Conservation (phyloP, 2,888 invertebrate genomes). For the Lithophane socia region DNA sequence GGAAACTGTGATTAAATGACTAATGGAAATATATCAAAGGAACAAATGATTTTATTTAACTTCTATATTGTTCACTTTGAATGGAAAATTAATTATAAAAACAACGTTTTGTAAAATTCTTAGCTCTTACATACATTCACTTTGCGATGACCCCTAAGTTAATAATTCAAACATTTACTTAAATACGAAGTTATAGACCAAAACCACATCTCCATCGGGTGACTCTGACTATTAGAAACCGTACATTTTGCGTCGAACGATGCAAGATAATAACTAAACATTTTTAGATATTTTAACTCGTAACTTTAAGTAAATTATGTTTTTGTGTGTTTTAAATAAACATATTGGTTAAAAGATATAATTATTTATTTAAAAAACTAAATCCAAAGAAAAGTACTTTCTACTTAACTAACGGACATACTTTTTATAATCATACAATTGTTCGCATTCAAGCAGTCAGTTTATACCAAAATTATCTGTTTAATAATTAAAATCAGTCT, state of each 20-base stretch:
- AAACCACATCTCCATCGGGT: constrained; percentile 18
- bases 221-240: constrained; percentile 6
- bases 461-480: neutral
- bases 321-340: neutral
- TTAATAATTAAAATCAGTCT: constrained; percentile 40
- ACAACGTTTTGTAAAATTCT: constrained; percentile 18
- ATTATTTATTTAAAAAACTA: neutral
- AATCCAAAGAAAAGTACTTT: neutral
- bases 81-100: constrained; percentile 26
- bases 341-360: neutral
- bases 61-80: constrained; percentile 18
- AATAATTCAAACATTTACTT: constrained; percentile 28
- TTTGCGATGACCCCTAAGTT: constrained; percentile 35
- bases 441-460: neutral
- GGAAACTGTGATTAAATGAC: constrained; percentile 25
- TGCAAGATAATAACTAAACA: neutral
- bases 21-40: constrained; percentile 28
- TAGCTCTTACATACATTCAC: constrained; percentile 22
- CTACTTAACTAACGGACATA: neutral
- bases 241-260: neutral
- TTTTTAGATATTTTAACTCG: neutral
- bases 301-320: neutral
- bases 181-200: constrained; percentile 16
- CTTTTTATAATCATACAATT: constrained; percentile 3
- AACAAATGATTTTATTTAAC: neutral